These are phyloP conservation scores for Melanotaenia nigrans DNA, from an alignment of 2,797 vertebrate genomes.

Conservation along the genomic window DNA sequence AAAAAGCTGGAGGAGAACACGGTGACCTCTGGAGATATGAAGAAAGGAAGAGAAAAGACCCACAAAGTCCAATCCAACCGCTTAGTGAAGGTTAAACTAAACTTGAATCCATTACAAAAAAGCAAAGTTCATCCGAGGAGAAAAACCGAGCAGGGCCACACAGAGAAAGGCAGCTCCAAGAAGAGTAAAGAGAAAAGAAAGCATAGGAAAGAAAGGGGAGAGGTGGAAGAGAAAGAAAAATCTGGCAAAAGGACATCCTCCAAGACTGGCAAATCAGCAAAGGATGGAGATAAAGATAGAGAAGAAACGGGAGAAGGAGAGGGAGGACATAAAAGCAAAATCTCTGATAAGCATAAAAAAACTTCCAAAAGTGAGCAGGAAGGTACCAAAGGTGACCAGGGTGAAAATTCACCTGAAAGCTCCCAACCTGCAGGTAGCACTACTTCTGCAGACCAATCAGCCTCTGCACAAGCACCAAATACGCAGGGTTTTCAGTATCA, in stretches of 20 bases:
- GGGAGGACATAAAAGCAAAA: slow-evolving; percentile 12
- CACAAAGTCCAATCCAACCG: slow-evolving; percentile 68
- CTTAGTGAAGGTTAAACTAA: slow-evolving; percentile 83
- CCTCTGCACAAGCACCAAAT: slow-evolving; percentile 18
- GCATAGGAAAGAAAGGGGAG: slow-evolving; percentile 25
- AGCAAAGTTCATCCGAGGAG: slow-evolving; percentile 82
- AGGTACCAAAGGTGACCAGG: slow-evolving; percentile 15
- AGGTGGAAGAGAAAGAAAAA: slow-evolving; percentile 19
- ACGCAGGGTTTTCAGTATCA: slow-evolving; percentile 36
- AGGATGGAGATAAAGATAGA: slow-evolving; percentile 16
- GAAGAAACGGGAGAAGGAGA: not conserved
- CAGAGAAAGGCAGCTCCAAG: slow-evolving; percentile 50
- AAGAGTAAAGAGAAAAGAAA: slow-evolving; percentile 46
- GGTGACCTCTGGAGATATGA: slow-evolving; percentile 23
- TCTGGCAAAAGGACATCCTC: slow-evolving; percentile 46
- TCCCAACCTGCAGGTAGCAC: not conserved
- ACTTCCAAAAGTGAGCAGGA: slow-evolving; percentile 19
- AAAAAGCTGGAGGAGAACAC: slow-evolving; percentile 9
- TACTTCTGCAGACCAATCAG: not conserved
- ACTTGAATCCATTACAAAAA: slow-evolving; percentile 83
- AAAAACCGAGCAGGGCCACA: slow-evolving; percentile 40
- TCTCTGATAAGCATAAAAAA: slow-evolving; percentile 15
- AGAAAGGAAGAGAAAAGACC: slow-evolving; percentile 42
- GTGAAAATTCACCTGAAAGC: not conserved
- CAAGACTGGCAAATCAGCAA: slow-evolving; percentile 3